These are phyloP conservation scores for Acrocephalus scirpaceus DNA, from an alignment of 2,797 vertebrate genomes.

Conservation along the genomic window DNA sequence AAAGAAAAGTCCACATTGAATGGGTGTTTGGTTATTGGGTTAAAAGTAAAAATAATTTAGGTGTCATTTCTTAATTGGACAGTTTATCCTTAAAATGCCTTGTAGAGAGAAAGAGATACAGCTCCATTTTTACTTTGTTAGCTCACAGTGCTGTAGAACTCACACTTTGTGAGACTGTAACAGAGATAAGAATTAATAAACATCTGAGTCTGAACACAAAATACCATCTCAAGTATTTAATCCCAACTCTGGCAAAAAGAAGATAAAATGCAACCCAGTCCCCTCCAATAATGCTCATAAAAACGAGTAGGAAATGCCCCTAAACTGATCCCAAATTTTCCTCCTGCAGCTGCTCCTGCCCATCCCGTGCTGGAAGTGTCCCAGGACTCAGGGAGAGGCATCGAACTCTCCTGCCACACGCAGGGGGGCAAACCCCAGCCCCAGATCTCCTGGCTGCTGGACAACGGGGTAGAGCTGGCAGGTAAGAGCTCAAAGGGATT, in stretches of 20 bases:
- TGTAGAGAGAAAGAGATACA: background rate
- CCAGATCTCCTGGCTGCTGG: constrained; percentile 72
- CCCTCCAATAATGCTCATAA: background rate
- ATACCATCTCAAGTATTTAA: background rate
- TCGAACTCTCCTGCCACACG: constrained; percentile 59
- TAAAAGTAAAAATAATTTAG: background rate
- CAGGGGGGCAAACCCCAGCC: constrained; percentile 68
- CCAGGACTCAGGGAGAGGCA: background rate
- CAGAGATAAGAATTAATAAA: background rate
- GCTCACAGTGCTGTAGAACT: background rate
- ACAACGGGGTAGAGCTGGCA: constrained; percentile 52
- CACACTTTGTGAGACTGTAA: background rate
- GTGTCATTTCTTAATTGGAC: background rate
- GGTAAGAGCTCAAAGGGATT: constrained; percentile 7
- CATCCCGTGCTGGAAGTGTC: constrained; percentile 55
- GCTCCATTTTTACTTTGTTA: background rate
- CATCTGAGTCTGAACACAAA: background rate
- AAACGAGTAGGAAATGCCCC: background rate
- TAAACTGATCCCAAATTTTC: background rate
- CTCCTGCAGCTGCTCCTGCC: constrained; percentile 70
- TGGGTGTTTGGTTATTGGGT: background rate
- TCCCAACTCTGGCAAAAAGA: background rate
- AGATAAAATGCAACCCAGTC: background rate
- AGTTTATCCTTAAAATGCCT: background rate
- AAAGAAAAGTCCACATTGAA: background rate